Evolutionary conservation across 92 coral and sea anemone genomes (phyloP).

Genomic region (Porites divaricata): DNA sequence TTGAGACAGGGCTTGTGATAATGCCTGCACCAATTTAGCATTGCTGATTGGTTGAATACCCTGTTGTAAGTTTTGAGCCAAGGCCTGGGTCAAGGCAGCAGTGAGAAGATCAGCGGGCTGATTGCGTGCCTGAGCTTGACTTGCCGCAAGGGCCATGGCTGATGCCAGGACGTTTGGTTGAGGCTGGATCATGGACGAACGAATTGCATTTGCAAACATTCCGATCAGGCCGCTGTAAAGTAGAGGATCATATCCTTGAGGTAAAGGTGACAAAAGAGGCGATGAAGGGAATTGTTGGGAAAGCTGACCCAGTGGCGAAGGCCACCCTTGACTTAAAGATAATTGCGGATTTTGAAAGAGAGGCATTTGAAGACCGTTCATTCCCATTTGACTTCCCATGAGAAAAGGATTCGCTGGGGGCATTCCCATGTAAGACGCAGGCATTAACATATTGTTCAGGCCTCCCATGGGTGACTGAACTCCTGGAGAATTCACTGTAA

Average conservation of each 20-base stretch:
- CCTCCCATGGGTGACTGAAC: constrained; percentile 18
- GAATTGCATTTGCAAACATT: constrained; percentile 49
- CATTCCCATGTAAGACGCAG: constrained; percentile 11
- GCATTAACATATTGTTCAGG: constrained; percentile 1
- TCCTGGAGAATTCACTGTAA: constrained; percentile 30
- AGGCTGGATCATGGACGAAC: constrained; percentile 29
- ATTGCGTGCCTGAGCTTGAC: constrained; percentile 41
- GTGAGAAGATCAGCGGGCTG: constrained; percentile 50
- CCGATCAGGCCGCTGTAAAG: constrained; percentile 23
- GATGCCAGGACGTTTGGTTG: constrained; percentile 43
- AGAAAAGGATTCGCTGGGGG: constrained; percentile 17
- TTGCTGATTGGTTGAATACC: constrained; percentile 37
- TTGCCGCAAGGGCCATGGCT: constrained; percentile 34
- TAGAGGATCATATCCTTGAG: constrained; percentile 32
- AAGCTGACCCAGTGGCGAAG: constrained; percentile 6
- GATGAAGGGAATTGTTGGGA: constrained; percentile 28
- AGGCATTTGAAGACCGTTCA: background rate
- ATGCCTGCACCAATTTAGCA: constrained; percentile 31
- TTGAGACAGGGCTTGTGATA: constrained; percentile 43
- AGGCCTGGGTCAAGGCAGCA: constrained; percentile 46
- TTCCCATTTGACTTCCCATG: background rate
- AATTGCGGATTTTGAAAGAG: background rate
- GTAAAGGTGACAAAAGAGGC: constrained; percentile 11
- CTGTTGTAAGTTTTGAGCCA: constrained; percentile 44
- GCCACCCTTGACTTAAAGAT: background rate